Evolutionary conservation across 2,888 invertebrate species (phyloP).

Genomic region (Clunio marinus): DNA sequence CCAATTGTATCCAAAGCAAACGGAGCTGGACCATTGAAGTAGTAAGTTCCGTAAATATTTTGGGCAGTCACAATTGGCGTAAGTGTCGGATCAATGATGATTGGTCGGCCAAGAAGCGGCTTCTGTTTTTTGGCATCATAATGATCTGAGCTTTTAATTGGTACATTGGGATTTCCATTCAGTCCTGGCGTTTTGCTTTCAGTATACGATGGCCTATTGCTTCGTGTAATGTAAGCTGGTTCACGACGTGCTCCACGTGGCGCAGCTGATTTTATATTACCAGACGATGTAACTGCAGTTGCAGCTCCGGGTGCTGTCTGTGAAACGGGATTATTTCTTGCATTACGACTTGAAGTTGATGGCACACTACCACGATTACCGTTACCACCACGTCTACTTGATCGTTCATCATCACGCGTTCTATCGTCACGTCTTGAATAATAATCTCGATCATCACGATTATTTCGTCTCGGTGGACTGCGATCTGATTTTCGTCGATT

Average conservation of each 20-base stretch:
- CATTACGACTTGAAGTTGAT: not conserved
- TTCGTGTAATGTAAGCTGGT: conserved; percentile 28
- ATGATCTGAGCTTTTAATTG: not conserved
- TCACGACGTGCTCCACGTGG: not conserved
- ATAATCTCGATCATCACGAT: conserved; percentile 27
- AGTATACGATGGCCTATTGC: conserved; percentile 31
- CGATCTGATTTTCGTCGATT: not conserved
- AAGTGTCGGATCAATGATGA: conserved; percentile 18
- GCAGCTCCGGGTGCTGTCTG: too few species aligned
- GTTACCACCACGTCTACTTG: conserved; percentile 2
- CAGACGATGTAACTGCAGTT: not conserved
- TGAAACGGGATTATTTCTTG: too few species aligned
- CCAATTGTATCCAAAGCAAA: conserved; percentile 50
- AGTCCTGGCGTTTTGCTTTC: conserved; percentile 33
- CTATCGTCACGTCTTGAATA: conserved; percentile 4
- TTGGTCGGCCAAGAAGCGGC: conserved; percentile 22
- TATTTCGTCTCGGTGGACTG: not conserved
- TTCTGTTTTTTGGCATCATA: conserved; percentile 34
- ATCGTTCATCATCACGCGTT: conserved; percentile 16
- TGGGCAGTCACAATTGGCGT: conserved; percentile 16
- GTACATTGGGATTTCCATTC: conserved; percentile 20
- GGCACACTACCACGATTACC: conserved; percentile 28
- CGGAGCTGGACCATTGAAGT: conserved; percentile 50
- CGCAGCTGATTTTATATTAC: not conserved
- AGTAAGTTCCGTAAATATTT: conserved; percentile 47